Percentiles rank a stretch among this genome's conserved stretches.
phyloP scores from a whole-genome alignment of 2,888 invertebrate genomes.

The Zaprionus bogoriensis region DNA sequence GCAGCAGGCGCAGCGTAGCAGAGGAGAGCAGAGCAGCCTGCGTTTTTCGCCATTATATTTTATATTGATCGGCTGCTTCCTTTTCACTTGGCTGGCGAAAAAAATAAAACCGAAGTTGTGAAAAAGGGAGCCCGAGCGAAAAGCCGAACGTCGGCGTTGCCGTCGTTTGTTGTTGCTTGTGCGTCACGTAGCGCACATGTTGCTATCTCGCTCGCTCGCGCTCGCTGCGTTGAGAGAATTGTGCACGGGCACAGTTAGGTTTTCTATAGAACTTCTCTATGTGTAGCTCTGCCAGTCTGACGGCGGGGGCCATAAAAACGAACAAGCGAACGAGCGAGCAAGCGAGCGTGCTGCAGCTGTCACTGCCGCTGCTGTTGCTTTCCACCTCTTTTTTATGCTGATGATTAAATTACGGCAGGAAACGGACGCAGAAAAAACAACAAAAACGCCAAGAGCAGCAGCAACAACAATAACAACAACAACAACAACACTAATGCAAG shows the following conservation, averaged over 20 bases:
- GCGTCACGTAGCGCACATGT: slow-evolving; percentile 55
- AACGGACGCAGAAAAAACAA: slow-evolving; percentile 38
- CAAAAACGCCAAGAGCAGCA: slow-evolving; percentile 7
- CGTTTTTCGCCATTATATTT: slow-evolving; percentile 50
- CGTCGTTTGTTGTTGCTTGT: slow-evolving; percentile 10
- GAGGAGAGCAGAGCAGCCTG: slow-evolving; percentile 14
- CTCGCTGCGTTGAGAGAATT: slow-evolving; percentile 24
- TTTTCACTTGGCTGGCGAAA: slow-evolving; percentile 42
- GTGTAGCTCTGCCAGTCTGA: slow-evolving; percentile 23
- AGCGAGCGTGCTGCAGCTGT: slow-evolving; percentile 53
- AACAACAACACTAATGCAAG: slow-evolving; percentile 16
- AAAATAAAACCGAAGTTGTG: slow-evolving; percentile 27
- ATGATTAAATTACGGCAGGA: slow-evolving; percentile 60
- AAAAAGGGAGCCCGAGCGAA: slow-evolving; percentile 54
- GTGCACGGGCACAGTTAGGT: slow-evolving; percentile 46
- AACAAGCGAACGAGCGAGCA: slow-evolving; percentile 21
- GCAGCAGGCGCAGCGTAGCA: slow-evolving; percentile 2
- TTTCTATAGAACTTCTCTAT: slow-evolving; percentile 54
- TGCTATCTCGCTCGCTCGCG: slow-evolving; percentile 38
- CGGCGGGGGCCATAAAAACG: slow-evolving; percentile 43
- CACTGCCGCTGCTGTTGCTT: slow-evolving; percentile 30
- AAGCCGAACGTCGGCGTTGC: slow-evolving; percentile 29
- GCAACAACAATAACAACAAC: slow-evolving; percentile 5
- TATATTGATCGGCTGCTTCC: slow-evolving; percentile 63
- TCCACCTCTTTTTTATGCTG: slow-evolving; percentile 48